Conservation (phyloP, 2,888 invertebrate genomes). For the Nyleta sp. region DNA sequence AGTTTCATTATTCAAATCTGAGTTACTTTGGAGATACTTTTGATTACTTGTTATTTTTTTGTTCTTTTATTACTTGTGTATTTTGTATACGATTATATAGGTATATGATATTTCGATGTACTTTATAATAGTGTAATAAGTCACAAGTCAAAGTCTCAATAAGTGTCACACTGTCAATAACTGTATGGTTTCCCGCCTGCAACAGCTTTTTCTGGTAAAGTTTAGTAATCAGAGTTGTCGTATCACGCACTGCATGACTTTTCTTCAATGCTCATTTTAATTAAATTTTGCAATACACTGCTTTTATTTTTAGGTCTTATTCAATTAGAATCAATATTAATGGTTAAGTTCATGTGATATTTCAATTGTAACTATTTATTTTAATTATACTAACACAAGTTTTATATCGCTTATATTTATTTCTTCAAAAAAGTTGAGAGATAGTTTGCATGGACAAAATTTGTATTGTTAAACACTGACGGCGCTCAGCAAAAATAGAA, state of each 20-base stretch:
- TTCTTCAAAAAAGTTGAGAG: no score
- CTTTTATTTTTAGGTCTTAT: no score
- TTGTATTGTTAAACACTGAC: no score
- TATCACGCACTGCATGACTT: background rate
- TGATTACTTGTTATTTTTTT: conserved; percentile 34
- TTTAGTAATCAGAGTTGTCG: conserved; percentile 57
- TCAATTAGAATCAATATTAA: no score
- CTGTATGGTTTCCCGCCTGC: conserved; percentile 59
- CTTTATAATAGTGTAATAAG: background rate
- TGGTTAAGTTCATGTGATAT: no score
- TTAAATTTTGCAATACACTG: conserved; percentile 2
- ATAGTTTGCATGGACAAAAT: no score
- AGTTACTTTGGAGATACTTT: conserved; percentile 54
- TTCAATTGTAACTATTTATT: no score
- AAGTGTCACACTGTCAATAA: conserved; percentile 64
- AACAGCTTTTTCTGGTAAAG: conserved; percentile 58
- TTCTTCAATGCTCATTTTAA: conserved; percentile 2
- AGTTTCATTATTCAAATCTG: conserved; percentile 42
- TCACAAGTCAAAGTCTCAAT: conserved; percentile 24
- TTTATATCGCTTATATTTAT: no score
- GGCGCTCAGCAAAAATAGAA: background rate
- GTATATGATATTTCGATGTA: background rate
- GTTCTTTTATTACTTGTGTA: conserved; percentile 5
- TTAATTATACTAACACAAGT: no score
- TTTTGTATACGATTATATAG: conserved; percentile 8